Base-by-base conservation (phyloP, 2,888 invertebrate genomes). In the Eupithecia exiguata region DNA sequence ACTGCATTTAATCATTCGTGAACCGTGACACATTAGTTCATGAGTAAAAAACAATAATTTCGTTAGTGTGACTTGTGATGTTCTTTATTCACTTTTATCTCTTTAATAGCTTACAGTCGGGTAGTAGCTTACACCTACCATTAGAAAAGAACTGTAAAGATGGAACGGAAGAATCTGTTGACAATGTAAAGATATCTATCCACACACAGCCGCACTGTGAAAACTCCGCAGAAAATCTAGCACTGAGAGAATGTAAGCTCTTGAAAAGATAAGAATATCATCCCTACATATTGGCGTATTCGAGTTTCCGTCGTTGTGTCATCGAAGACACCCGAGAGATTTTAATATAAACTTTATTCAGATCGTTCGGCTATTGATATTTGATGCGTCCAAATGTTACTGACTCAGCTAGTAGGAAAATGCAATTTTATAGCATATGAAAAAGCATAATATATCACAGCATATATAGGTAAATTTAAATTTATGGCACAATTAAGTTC, bases 181-280 rank as follows among this genome's bases (percentile, higher is more conserved):
- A 69, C 63, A 68, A 62, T 63, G 70, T 71, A 63, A 30, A 7
- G 25, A 67, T 67, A 35, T 35, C 35, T 35, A 35, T 67, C 58
- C 10, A 43, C 14, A 58, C 66, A 46, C 14, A 38, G 18, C 40
- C 25, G 7, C 62, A 30, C 62, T 38, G 21, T 21, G 25, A 69
- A 30, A 70, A 62, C 65, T 68, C 21, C 21, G 58, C 7, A 38
- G 62, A 72, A 75, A 75, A 71, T 69, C 63, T 62, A 65, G 21
- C 38, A 62, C 62, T 14, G 6, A 35, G 35, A 35, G 30, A 21
- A 71, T 63, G 67, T 62, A 40, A 72, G 74, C 66, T 67, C 25
- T 18, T 49, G 46, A 49, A 71, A n/a, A 62, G 46, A 46, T 30
- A 66, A 69, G 40, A 67, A 72, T 72, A 71, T 69, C 36, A 67